Evolutionary conservation across 2,888 invertebrate species (phyloP).

Genomic region (Lottia scabra): DNA sequence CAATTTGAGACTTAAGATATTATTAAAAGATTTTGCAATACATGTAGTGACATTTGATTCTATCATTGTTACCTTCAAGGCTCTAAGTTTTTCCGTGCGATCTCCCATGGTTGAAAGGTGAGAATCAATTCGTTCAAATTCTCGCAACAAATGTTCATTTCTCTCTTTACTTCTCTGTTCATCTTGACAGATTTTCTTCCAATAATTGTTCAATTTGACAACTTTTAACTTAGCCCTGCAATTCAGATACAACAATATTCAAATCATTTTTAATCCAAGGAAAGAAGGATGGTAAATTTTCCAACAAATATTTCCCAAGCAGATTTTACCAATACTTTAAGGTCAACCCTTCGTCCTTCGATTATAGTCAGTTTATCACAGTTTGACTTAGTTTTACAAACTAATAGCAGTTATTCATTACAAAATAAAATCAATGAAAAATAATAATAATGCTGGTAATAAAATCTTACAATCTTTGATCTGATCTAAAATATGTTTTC

Average conservation of each 20-base stretch:
- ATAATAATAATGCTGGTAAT: too few relatives aligned
- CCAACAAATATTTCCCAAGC: too few relatives aligned
- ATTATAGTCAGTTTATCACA: too few relatives aligned
- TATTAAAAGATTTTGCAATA: too few relatives aligned
- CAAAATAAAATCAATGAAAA: too few relatives aligned
- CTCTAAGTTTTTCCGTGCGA: constrained; percentile 55
- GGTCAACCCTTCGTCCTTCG: too few relatives aligned
- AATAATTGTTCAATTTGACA: constrained; percentile 60
- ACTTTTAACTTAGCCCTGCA: constrained; percentile 58
- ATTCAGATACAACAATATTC: not conserved
- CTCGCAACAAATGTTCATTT: constrained; percentile 60
- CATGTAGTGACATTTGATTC: too few relatives aligned
- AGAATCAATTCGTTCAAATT: constrained; percentile 61
- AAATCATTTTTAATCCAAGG: not conserved
- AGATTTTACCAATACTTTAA: too few relatives aligned
- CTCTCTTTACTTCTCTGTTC: constrained; percentile 60
- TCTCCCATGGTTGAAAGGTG: constrained; percentile 53
- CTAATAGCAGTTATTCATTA: too few relatives aligned
- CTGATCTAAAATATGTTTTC: constrained; percentile 53
- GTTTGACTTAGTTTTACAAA: not conserved
- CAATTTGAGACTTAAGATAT: too few relatives aligned
- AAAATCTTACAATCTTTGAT: constrained; percentile 56
- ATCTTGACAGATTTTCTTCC: constrained; percentile 66
- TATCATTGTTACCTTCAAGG: constrained; percentile 52
- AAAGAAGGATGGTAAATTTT: too few relatives aligned